Conservation (phyloP, 2,113 vertebrate genomes). For the Plestiodon gilberti region DNA sequence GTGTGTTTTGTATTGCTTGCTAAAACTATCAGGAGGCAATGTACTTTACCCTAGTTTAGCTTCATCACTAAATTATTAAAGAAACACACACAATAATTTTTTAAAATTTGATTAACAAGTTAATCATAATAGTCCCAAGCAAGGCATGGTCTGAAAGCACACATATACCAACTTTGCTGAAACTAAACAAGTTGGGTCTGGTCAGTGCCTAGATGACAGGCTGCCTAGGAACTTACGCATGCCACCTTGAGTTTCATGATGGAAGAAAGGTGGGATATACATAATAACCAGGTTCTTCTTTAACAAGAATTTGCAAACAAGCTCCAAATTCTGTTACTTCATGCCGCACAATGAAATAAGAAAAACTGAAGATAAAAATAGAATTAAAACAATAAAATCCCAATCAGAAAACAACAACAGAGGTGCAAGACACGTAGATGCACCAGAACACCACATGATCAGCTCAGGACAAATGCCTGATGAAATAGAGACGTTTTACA, state of each 20-base stretch:
- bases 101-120: background rate
- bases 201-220: background rate
- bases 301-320: background rate
- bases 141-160: background rate
- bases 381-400: no score
- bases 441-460: no score
- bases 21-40: slow-evolving; percentile 35
- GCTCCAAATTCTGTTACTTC: background rate
- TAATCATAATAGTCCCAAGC: background rate
- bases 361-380: background rate
- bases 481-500: no score
- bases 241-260: background rate
- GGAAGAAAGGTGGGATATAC: background rate
- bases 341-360: no score
- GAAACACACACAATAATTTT: no score
- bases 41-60: slow-evolving; percentile 11
- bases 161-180: background rate
- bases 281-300: background rate
- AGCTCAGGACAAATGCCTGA: no score
- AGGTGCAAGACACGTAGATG: no score
- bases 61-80: background rate
- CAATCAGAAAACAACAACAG: no score
- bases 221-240: background rate
- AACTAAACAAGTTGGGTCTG: background rate
- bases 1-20: slow-evolving; percentile 20